Base-by-base conservation (phyloP, 2,888 invertebrate species). In the Eledona agricola region DNA sequence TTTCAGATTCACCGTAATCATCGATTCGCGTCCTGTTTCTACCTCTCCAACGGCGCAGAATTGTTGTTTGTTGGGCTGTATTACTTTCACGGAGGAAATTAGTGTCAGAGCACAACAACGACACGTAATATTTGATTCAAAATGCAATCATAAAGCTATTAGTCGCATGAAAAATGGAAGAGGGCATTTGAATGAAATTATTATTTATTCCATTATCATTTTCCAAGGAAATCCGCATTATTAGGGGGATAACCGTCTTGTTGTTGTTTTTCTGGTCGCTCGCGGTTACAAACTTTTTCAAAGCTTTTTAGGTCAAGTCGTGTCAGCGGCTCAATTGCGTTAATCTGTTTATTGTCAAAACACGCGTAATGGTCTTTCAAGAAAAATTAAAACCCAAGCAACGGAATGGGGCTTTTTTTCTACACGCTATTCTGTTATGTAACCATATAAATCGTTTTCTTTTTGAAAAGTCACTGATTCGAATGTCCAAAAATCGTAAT, bases 61-160 rank as follows among this genome's bases (percentile, higher is more conserved):
- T 19, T 19, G 19, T 19, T 19, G 4, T 5, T 3, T 5, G 19
- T 3, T 23, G 23, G 3, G 2, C 23, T 23, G n/a, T 23, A 23
- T 23, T 23, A 23, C 23, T 23, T 23, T 4, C 3, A 19, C 4
- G 4, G 3, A 19, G 3, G 5, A 19, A 19, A 19, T 34, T 9
- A 34, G 7, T 34, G 34, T 23, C 23, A 7, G 4, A 12, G 20
- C 13, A 34, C 2, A 4, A 34, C 2, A 19, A 28, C 40, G 19
- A 3, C 28, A 19, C 40, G 42, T 22, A 42, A 42, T 22, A 11
- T 22, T 31, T 31, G 29, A 42, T 29, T 42, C 29, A 20, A 9
- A 42, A 29, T 31, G 19, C 42, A 42, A 42, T 42, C 42, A 42
- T 42, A 42, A 42, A 42, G 42, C 42, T 42, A 42, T 42, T 42